Base-by-base conservation (phyloP, 2,888 invertebrate genomes). In the Opisthograptis luteolata region DNA sequence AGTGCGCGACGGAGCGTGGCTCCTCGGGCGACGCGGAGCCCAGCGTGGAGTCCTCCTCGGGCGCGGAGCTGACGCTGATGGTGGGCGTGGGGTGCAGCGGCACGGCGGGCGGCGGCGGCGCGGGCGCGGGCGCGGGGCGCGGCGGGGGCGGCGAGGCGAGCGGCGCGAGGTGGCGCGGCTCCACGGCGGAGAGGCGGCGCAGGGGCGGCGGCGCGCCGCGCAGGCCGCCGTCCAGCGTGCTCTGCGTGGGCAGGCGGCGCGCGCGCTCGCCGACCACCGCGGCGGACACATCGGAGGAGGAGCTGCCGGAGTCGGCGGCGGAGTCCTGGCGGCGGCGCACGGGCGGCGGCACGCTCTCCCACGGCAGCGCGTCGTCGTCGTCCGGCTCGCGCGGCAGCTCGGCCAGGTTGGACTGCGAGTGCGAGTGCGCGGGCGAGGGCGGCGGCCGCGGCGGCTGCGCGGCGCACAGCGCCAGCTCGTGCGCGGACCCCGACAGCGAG, bases 321-420 rank as follows among this genome's bases (percentile, higher is more conserved):
- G 94, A 94, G 79, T 94, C 94, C 73, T 94, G 94, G 15, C 94
- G 90, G 10, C 93, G 83, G 34, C 81, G 79, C 25, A 56, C 68
- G 19, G 69, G 68, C 36, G 64, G 70, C 27, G 82, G 80, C 44
- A 80, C 64, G 52, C 76, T 69, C 65, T 87, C 88, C 80, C 84
- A 84, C 10, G 87, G 86, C 19, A 81, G 61, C 6, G 83, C 82
- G 24, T 87, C 87, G 17, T 77, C 77, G 51, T 86, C 84, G 31
- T 85, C 85, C 27, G 86, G 85, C 28, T 76, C 13, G 30, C 31
- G 20, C 13, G 30, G 27, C 19, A 40, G 24, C 32, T 44, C 96
- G 75, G 95, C 94, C 60, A 97, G 93, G 88, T 97, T 97, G 71
- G 96, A 96, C 82, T 97, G 97, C 71, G 96, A 96, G 83, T 97